phyloP scores from a whole-genome alignment of 2,113 vertebrate species.

The Cyanistes caeruleus region DNA sequence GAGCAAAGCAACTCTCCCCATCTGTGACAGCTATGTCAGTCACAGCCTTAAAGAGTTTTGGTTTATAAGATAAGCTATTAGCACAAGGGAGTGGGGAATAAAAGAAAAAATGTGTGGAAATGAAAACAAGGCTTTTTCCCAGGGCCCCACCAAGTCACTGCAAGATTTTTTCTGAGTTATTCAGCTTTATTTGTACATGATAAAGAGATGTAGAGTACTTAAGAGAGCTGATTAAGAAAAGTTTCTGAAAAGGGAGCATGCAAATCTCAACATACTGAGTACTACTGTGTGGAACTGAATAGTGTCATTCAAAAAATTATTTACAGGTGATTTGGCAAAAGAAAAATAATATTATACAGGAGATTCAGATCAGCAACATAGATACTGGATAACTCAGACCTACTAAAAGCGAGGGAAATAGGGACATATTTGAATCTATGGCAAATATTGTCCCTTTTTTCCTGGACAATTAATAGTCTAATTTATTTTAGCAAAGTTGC shows the following conservation, averaged over 20 bases:
- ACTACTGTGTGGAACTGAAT: not conserved
- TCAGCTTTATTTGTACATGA: not conserved
- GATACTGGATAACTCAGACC: not conserved
- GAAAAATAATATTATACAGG: not conserved
- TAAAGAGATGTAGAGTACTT: not conserved
- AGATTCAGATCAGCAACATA: not conserved
- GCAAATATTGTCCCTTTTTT: not conserved
- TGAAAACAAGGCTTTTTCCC: not conserved
- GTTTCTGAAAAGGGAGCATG: not conserved
- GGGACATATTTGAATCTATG: not conserved
- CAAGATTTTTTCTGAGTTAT: not conserved
- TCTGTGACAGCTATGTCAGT: not conserved
- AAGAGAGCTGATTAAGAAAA: not conserved
- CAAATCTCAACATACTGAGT: not conserved
- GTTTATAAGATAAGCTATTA: slow-evolving; percentile 27
- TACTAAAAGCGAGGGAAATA: slow-evolving; percentile 1
- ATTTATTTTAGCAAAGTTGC: not conserved
- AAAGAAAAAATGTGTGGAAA: slow-evolving; percentile 26
- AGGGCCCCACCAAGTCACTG: not conserved
- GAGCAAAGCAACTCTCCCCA: not conserved
- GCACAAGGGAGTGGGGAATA: not conserved
- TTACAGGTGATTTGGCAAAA: not conserved
- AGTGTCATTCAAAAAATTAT: not conserved
- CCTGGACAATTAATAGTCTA: not conserved
- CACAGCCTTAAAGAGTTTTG: not conserved